A percentile compares a stretch with the other conserved stretches of the same genome.
Conservation (phyloP, 2,113 vertebrate species). For the Lasiurus cinereus region DNA sequence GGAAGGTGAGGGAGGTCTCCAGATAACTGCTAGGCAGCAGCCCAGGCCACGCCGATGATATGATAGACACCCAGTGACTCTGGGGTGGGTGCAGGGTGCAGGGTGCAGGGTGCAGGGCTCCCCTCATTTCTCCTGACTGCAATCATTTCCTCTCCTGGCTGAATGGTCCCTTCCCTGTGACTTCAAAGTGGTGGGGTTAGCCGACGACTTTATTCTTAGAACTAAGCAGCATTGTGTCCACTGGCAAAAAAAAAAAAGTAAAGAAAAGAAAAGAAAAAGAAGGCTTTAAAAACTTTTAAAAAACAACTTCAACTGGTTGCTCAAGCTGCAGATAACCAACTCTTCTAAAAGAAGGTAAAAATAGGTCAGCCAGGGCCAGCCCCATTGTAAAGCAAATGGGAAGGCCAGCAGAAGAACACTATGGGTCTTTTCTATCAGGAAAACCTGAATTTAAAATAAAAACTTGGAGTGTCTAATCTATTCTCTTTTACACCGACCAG, state of each 20-base stretch:
- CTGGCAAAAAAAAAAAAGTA: neutral
- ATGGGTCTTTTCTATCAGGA: constrained; percentile 34
- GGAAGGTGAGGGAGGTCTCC: constrained; percentile 27
- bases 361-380: constrained; percentile 55
- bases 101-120: neutral
- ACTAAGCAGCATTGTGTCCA: neutral
- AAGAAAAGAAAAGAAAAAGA: neutral
- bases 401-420: constrained; percentile 10
- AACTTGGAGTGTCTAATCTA: neutral
- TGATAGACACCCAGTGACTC: constrained; percentile 30
- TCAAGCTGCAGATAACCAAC: constrained; percentile 60
- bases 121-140: neutral
- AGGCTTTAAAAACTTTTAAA: constrained; percentile 53
- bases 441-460: neutral
- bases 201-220: neutral
- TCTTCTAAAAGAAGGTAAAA: constrained; percentile 55
- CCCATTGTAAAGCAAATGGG: constrained; percentile 66
- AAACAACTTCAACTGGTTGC: constrained; percentile 52
- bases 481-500: neutral
- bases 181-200: constrained; percentile 17
- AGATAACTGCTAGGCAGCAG: constrained; percentile 45
- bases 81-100: constrained; percentile 15
- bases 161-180: neutral
- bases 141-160: neutral
- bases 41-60: neutral